Evolutionary conservation across 1,140 invertebrate genomes (phyloP).

Genomic region (Diplogasteroides magnus): DNA sequence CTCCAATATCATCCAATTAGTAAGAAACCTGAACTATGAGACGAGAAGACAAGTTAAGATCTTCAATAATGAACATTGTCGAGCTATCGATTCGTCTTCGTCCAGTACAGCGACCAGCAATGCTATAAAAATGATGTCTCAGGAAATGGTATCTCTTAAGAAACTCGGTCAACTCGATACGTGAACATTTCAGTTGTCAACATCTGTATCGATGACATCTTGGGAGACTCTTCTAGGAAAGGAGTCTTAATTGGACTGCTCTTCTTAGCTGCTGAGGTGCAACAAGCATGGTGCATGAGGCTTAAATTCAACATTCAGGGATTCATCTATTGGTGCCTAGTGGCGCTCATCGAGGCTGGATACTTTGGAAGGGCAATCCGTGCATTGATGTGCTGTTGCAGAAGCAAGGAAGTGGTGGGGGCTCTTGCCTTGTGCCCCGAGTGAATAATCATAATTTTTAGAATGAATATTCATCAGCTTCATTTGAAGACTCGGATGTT

Average conservation of each 20-base stretch:
- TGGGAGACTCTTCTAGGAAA: not conserved
- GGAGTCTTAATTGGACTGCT: not conserved
- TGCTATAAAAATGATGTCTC: not conserved
- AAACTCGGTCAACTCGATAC: not conserved
- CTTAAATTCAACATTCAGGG: slow-evolving; percentile 5
- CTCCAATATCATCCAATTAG: not conserved
- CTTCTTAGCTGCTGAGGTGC: not conserved
- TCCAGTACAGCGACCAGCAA: not conserved
- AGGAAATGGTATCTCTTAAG: not conserved
- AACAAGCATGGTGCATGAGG: not conserved
- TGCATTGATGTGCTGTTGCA: not conserved
- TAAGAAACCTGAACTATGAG: slow-evolving; percentile 2
- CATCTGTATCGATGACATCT: not conserved
- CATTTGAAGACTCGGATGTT: slow-evolving; percentile 21
- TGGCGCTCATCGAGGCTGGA: not conserved
- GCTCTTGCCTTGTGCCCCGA: not conserved
- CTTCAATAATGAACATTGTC: too few species aligned
- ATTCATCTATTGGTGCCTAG: slow-evolving; percentile 3
- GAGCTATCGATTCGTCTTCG: not conserved
- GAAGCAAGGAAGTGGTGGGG: not conserved
- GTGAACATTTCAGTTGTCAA: not conserved
- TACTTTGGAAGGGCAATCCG: not conserved
- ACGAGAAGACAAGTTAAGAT: too few species aligned
- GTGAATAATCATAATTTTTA: slow-evolving; percentile 2
- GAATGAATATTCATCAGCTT: not conserved